Evolutionary conservation across 2,888 invertebrate genomes (phyloP), one percentile per base, ranked within the genome.

Genomic region (Eledone cirrhosa): DNA sequence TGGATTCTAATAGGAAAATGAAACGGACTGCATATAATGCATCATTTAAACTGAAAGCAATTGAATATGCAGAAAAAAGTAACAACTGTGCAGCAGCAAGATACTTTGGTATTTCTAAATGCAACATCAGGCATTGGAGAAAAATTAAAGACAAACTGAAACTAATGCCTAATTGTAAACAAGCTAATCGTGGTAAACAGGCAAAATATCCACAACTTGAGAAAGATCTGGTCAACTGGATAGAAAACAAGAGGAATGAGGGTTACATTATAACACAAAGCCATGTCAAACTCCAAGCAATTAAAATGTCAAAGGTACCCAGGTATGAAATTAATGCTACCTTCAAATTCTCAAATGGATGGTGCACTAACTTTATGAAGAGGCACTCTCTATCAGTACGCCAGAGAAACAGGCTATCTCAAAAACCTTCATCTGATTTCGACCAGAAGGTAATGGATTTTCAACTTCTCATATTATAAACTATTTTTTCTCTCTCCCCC

Each of bases 331-430:
- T 63, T 8, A 63, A 11, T 24, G 7, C 22, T 5, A 24, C 63
- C 24, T 63, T 63, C 14, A 63, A 63, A 63, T 63, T 63, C 24
- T 63, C 63, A 63, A 63, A 63, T 63, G 63, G 63, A 8, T 63
- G 63, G 63, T 63, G 63, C 63, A 22, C 22, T 5, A 63, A 24
- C 22, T 63, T 63, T 24, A 24, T 63, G n/a, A 63, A 63, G 16
- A 63, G 63, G 14, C 22, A 63, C 63, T 63, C 63, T 63, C 24
- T 63, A n/a, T n/a, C 59, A 63, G n/a, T n/a, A n/a, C n/a, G n/a
- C n/a, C n/a, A n/a, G n/a, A n/a, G n/a, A n/a, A n/a, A n/a, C n/a
- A n/a, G n/a, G n/a, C n/a, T n/a, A n/a, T n/a, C n/a, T n/a, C n/a
- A n/a, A n/a, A n/a, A n/a, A n/a, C n/a, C n/a, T n/a, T n/a, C n/a